Base-by-base conservation (phyloP, 30 jellyfish, hydroid and myxozoan species). In the Catostylus mosaicus region DNA sequence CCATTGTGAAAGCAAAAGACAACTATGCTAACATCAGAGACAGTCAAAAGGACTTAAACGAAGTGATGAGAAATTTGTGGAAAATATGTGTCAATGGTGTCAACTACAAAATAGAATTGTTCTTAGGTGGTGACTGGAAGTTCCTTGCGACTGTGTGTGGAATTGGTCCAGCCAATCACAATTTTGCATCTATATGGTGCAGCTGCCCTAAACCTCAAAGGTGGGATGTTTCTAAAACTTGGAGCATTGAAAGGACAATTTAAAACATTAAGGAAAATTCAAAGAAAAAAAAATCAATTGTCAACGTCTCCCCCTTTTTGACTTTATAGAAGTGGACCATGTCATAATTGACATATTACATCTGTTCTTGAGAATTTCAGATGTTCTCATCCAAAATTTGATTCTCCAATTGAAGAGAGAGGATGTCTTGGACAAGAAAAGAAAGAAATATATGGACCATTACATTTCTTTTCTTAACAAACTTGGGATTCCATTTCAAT, bases 41-140 rank as follows among this genome's bases (percentile, higher is more conserved):
- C 43, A 20, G 40, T 37, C 30, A 56, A 11, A 36, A 10, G 23
- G 84, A 77, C n/a, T 11, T 77, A 22, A 77, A 12, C 3, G 35
- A 23, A 30, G 89, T 56, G 47, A 77, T 77, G 89, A 60, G 26
- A 43, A 35, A 56, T 14, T 30, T 77, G 85, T 8, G 36, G 11
- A 20, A 30, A 24, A 30, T 77, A 16, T 12, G 71, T 11, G 65
- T 77, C n/a, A 37, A 33, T 56, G 69, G 69, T 8, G 40, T 11
- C 33, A 77, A 52, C 10, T 56, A 14, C 34, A 31, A 77, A 29
- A 56, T 77, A 23, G 71, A 52, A 32, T 77, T 8, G 30, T 77
- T 30, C 67, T 20, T 77, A 11, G 89, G 89, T 18, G 89, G 89
- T 33, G 87, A 75, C 30, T 75, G 87, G 84, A 72, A 72, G 77